Evolutionary conservation across 2,888 invertebrate species (phyloP).

Genomic region (Diplolepis rosae): DNA sequence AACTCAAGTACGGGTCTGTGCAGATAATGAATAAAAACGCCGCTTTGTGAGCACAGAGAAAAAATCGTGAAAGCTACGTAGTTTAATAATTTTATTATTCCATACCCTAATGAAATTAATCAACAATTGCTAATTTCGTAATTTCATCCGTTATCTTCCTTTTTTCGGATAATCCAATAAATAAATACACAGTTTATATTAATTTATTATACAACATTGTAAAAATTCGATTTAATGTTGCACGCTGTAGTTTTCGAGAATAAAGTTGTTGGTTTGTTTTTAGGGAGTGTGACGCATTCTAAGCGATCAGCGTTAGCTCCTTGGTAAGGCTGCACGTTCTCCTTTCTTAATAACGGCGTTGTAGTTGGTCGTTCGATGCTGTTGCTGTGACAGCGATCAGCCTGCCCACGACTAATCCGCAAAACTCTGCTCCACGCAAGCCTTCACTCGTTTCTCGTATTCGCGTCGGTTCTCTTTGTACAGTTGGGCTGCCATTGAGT

Average conservation of each 20-base stretch:
- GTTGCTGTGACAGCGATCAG: conserved; percentile 41
- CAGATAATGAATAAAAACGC: conserved; percentile 46
- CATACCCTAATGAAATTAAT: conserved; percentile 56
- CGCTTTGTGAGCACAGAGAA: conserved; percentile 39
- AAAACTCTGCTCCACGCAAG: conserved; percentile 99
- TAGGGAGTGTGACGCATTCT: conserved; percentile 68
- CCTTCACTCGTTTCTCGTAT: conserved; percentile 99
- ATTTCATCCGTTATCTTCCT: conserved; percentile 50
- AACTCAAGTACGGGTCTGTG: conserved; percentile 58
- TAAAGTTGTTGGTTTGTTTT: conserved; percentile 54
- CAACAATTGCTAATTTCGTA: conserved; percentile 61
- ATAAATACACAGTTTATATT: conserved; percentile 72
- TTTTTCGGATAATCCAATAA: conserved; percentile 65
- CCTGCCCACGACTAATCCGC: conserved; percentile 83
- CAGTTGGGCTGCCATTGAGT: conserved; percentile 98
- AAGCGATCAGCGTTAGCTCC: conserved; percentile 68
- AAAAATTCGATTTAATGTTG: conserved; percentile 70
- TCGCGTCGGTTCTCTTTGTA: conserved; percentile 99
- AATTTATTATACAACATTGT: conserved; percentile 72
- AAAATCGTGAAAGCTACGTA: conserved; percentile 38
- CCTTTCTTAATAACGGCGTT: conserved; percentile 57
- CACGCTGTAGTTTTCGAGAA: conserved; percentile 54
- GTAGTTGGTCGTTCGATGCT: conserved; percentile 60
- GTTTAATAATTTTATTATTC: conserved; percentile 53
- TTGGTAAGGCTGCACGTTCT: conserved; percentile 67